phyloP scores from a whole-genome alignment of 2,888 invertebrate species.

The Pedicia rivosa region DNA sequence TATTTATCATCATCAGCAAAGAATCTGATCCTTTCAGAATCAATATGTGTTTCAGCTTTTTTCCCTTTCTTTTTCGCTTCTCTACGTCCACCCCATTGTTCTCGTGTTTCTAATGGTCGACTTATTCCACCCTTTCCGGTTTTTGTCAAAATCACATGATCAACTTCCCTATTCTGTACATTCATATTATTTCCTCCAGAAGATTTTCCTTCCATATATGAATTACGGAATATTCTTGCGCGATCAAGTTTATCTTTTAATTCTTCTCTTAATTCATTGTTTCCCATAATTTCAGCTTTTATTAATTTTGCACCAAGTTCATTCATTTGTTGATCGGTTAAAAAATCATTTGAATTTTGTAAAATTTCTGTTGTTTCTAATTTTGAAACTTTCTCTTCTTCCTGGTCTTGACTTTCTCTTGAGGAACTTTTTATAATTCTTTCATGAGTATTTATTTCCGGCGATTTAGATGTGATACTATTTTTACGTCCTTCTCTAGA shows the following conservation, averaged over 20 bases:
- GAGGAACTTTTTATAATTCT: constrained; percentile 1
- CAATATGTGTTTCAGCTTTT: constrained; percentile 52
- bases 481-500: no score
- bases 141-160: constrained; percentile 47
- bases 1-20: constrained; percentile 84
- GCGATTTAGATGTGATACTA: no score
- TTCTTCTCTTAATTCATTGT: constrained; percentile 47
- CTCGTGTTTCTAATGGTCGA: constrained; percentile 41
- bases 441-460: not conserved
- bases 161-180: constrained; percentile 25
- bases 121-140: constrained; percentile 51
- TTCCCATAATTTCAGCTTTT: constrained; percentile 88
- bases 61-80: constrained; percentile 18
- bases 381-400: not conserved
- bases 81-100: constrained; percentile 6
- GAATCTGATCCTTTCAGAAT: constrained; percentile 60
- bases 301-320: constrained; percentile 77
- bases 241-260: constrained; percentile 58
- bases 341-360: no score
- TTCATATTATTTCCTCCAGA: constrained; percentile 9
- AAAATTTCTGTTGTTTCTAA: not conserved
- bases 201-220: constrained; percentile 9
- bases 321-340: constrained; percentile 77
- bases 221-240: constrained; percentile 37
- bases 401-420: constrained; percentile 6